A percentile compares a stretch with the other conserved stretches of the same genome.
These are phyloP conservation scores for Pantherophis guttatus DNA, from an alignment of 2,113 vertebrate species.

Conservation along the genomic window DNA sequence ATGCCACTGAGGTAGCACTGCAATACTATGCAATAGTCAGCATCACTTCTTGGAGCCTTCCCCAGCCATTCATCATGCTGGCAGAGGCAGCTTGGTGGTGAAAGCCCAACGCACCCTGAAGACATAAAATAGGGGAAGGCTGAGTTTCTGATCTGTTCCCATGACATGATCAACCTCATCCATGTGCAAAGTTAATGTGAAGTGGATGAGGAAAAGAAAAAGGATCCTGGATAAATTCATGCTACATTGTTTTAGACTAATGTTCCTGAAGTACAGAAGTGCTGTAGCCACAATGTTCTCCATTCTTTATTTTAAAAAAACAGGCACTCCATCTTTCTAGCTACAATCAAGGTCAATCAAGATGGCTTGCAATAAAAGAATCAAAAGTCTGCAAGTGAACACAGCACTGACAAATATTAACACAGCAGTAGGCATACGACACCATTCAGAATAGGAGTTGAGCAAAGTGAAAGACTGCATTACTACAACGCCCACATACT, in stretches of 20 bases:
- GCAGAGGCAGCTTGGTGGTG: not conserved
- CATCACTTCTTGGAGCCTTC: not conserved
- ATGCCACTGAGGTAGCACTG: not conserved
- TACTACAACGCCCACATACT: not conserved
- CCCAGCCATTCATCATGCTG: not conserved
- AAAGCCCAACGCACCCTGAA: not conserved
- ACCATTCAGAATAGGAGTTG: not conserved
- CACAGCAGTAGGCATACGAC: not conserved
- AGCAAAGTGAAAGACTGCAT: not conserved
- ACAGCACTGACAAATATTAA: not conserved
- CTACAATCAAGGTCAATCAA: not conserved
- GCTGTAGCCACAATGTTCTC: not conserved
- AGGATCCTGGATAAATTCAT: not conserved
- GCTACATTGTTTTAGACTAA: not conserved
- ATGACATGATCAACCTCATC: not conserved
- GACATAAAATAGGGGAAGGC: not conserved
- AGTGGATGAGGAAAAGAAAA: not conserved
- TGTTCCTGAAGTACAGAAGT: not conserved
- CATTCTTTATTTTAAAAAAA: not conserved
- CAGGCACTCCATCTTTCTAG: not conserved
- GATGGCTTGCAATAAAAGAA: not conserved
- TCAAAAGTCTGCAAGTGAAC: too few species aligned
- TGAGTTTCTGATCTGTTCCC: not conserved
- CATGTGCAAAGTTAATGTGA: not conserved
- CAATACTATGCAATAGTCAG: not conserved